These are phyloP conservation scores for Heterotilapia buettikoferi DNA, from an alignment of 2,113 vertebrate genomes.

Conservation along the genomic window DNA sequence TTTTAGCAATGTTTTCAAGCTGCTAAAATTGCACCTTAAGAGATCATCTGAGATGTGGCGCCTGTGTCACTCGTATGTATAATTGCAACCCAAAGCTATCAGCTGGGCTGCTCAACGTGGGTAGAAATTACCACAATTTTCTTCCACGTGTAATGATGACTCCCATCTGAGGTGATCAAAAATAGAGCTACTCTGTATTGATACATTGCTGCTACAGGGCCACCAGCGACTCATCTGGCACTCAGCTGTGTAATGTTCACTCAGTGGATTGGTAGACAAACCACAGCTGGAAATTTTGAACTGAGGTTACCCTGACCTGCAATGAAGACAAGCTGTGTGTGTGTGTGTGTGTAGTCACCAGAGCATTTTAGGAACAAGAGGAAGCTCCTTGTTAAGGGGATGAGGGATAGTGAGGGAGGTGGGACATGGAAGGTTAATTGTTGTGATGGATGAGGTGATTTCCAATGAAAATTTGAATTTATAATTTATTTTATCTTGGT, in stretches of 20 bases:
- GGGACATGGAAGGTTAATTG: not conserved
- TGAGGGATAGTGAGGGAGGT: not conserved
- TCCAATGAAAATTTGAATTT: not conserved
- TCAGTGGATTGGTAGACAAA: not conserved
- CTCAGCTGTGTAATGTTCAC: conserved; percentile 8
- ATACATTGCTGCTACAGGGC: conserved; percentile 8
- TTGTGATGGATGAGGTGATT: not conserved
- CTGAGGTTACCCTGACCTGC: not conserved
- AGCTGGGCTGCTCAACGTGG: not conserved
- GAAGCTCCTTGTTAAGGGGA: not conserved
- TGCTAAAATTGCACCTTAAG: conserved; percentile 14
- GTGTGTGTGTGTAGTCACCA: not conserved
- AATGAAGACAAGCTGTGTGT: not conserved
- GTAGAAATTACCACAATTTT: not conserved
- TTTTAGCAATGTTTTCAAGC: conserved; percentile 42
- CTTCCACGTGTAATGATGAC: not conserved
- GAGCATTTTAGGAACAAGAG: not conserved
- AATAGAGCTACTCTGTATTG: conserved; percentile 7
- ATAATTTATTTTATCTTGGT: not conserved
- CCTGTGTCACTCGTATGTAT: conserved; percentile 12
- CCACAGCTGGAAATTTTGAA: not conserved
- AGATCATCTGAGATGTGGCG: not conserved
- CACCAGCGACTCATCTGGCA: not conserved
- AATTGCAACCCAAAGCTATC: conserved; percentile 16
- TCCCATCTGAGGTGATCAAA: conserved; percentile 22